A percentile compares a stretch with the other conserved stretches of the same genome.
phyloP scores from a whole-genome alignment of 35 echinoderm and acorn worm species.

The Nesometra sesokonis region DNA sequence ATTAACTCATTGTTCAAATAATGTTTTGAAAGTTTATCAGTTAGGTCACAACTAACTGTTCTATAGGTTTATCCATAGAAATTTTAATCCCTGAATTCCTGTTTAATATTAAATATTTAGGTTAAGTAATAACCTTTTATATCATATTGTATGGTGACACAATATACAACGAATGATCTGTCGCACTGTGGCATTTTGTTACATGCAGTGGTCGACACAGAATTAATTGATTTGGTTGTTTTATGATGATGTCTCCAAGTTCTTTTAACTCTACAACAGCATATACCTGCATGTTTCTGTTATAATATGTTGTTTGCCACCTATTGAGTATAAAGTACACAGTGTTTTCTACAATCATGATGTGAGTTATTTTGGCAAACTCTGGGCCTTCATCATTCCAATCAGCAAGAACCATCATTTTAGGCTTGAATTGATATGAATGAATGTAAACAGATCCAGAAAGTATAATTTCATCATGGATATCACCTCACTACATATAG shows the following conservation, averaged over 20 bases:
- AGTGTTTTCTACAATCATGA: not conserved
- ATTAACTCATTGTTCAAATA: too few relatives aligned
- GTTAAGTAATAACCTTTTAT: not conserved
- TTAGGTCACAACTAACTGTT: too few relatives aligned
- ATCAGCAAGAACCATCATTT: conserved; percentile 27
- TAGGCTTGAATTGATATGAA: conserved; percentile 21
- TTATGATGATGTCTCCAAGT: not conserved
- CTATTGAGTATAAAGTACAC: conserved; percentile 18
- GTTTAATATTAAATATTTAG: not conserved
- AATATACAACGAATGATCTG: not conserved
- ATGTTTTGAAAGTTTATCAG: too few relatives aligned
- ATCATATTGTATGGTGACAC: not conserved
- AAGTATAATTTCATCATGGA: conserved; percentile 2
- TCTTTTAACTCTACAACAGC: not conserved
- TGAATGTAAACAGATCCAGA: conserved; percentile 3
- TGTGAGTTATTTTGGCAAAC: conserved; percentile 27
- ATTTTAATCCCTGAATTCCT: too few relatives aligned
- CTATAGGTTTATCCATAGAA: too few relatives aligned
- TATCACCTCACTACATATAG: not conserved
- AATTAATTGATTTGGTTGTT: not conserved
- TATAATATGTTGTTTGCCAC: conserved; percentile 33
- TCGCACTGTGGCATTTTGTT: not conserved
- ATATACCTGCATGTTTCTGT: conserved; percentile 34
- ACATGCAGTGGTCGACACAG: not conserved
- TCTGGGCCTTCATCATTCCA: conserved; percentile 32